Percentiles rank a stretch among this genome's conserved stretches.
phyloP scores from a whole-genome alignment of 2,888 invertebrate species.

The Penaeus monodon region DNA sequence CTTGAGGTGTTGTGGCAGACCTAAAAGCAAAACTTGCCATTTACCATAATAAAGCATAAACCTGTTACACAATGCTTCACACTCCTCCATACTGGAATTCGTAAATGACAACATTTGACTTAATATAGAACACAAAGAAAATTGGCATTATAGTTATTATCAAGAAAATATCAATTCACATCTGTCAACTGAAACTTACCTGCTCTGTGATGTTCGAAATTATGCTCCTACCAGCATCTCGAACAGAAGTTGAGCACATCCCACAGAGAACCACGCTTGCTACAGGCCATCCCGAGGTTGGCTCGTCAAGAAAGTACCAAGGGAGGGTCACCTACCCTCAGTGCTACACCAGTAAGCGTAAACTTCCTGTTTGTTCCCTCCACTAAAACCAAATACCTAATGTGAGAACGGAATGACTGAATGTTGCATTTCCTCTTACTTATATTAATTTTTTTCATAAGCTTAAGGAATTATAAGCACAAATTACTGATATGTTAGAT shows the following conservation, averaged over 20 bases:
- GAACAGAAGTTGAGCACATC: constrained; percentile 78
- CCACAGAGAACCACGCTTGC: constrained; percentile 88
- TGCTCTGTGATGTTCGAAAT: constrained; percentile 85
- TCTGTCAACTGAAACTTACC: constrained; percentile 67
- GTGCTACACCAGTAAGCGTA: constrained; percentile 79
- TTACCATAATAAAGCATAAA: constrained; percentile 86
- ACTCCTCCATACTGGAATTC: constrained; percentile 84
- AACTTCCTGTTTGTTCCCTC: constrained; percentile 82
- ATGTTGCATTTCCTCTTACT: neutral
- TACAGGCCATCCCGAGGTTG: constrained; percentile 80
- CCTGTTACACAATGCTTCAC: constrained; percentile 85
- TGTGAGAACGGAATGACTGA: neutral
- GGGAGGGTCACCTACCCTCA: constrained; percentile 79
- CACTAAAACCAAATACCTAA: constrained; percentile 71
- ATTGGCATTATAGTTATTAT: no score
- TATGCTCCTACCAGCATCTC: constrained; percentile 81
- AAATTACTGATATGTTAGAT: no score
- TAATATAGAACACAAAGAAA: neutral
- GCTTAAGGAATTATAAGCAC: no score
- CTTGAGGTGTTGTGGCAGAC: constrained; percentile 82
- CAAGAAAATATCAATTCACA: neutral
- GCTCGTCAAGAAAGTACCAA: constrained; percentile 80
- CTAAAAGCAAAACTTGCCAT: constrained; percentile 81
- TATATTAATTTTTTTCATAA: neutral
- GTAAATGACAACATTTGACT: neutral